phyloP scores from a whole-genome alignment of 2,113 vertebrate species.

The Siniperca chuatsi region DNA sequence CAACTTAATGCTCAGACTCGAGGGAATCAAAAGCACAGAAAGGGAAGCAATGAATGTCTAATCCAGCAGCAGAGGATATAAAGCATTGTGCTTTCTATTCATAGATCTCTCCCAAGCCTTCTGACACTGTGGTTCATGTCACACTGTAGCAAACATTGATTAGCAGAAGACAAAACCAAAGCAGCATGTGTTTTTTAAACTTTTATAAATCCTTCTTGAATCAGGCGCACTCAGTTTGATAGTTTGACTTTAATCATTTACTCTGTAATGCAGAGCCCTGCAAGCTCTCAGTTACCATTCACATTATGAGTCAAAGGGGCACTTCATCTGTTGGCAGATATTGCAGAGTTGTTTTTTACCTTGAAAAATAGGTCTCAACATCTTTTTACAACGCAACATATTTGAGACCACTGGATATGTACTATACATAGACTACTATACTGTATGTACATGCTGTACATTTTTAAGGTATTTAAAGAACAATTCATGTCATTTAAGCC shows the following conservation, averaged over 20 bases:
- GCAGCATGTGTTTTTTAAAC: not conserved
- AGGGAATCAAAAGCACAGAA: not conserved
- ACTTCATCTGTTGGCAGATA: not conserved
- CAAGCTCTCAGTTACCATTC: constrained; percentile 3
- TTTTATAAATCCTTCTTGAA: not conserved
- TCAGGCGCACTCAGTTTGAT: not conserved
- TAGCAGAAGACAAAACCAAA: not conserved
- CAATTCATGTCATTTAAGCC: not conserved
- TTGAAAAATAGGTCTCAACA: no score
- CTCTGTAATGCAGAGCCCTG: not conserved
- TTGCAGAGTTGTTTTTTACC: not conserved
- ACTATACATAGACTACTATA: not conserved
- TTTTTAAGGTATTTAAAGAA: not conserved
- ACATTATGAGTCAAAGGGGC: constrained; percentile 11
- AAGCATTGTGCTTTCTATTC: not conserved
- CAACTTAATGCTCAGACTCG: not conserved
- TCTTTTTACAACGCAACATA: no score
- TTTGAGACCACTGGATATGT: no score
- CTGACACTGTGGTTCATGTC: not conserved
- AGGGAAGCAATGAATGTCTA: not conserved
- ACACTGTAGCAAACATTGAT: not conserved
- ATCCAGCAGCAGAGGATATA: not conserved
- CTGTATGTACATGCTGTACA: not conserved
- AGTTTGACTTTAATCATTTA: not conserved
- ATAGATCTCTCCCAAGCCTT: not conserved